Percentiles rank a stretch among this genome's conserved stretches.
phyloP scores from a whole-genome alignment of 2,888 invertebrate species.

The Cephus sareptanus region DNA sequence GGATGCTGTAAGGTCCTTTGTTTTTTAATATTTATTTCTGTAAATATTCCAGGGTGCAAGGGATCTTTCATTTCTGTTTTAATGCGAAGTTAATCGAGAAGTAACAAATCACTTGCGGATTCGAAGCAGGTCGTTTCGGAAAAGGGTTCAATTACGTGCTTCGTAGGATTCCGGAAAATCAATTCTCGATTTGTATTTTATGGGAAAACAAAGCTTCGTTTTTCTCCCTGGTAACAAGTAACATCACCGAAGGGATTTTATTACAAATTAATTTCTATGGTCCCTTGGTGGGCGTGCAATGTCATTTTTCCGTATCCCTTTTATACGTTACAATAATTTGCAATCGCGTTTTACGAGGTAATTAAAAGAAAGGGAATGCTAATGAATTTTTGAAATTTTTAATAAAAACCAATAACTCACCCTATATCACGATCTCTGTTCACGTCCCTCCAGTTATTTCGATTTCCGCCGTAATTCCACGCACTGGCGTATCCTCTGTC shows the following conservation, averaged over 20 bases:
- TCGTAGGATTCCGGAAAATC: constrained; percentile 9
- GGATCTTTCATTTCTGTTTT: background rate
- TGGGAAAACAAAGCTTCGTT: background rate
- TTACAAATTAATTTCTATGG: background rate
- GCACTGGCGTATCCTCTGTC: constrained; percentile 51
- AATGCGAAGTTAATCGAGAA: constrained; percentile 3
- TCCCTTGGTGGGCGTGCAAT: background rate
- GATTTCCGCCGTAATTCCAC: constrained; percentile 51
- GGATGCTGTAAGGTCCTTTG: background rate
- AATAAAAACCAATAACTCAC: constrained; percentile 19
- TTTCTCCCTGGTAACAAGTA: background rate
- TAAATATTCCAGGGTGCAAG: background rate
- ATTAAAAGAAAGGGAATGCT: background rate
- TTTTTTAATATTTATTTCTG: background rate
- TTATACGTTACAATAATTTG: background rate
- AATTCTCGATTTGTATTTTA: constrained; percentile 8
- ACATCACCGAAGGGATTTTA: background rate
- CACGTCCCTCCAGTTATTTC: constrained; percentile 48
- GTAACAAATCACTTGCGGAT: constrained; percentile 11
- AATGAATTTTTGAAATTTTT: background rate
- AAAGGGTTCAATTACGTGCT: constrained; percentile 9
- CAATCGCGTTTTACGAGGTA: background rate
- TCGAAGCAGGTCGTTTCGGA: constrained; percentile 1
- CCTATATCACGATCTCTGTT: constrained; percentile 36
- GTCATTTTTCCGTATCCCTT: background rate